phyloP scores from a whole-genome alignment of 1,140 invertebrate species.

The Saccostrea glomerata region DNA sequence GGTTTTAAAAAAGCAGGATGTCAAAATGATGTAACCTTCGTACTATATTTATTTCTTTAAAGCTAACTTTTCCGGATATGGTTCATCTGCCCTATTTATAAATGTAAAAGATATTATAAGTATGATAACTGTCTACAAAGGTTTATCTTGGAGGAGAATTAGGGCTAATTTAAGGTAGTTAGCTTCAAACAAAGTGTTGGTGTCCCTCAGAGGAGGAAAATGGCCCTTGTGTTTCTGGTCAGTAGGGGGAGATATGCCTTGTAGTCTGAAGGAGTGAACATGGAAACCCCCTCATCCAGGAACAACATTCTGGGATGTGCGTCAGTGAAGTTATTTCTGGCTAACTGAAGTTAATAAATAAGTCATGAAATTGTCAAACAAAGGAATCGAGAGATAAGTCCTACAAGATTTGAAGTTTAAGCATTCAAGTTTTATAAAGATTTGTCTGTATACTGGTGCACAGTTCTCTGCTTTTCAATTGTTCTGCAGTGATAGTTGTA shows the following conservation, averaged over 20 bases:
- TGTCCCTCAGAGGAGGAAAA: not conserved
- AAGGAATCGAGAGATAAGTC: not conserved
- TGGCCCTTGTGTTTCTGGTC: not conserved
- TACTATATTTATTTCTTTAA: not conserved
- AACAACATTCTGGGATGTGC: not conserved
- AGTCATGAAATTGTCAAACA: constrained; percentile 31
- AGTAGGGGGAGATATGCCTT: not conserved
- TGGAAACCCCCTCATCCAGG: not conserved
- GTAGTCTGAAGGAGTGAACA: constrained; percentile 14
- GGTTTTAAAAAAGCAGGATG: not conserved
- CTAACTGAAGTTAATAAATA: not conserved
- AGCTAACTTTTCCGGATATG: not conserved
- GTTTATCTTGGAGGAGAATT: not conserved
- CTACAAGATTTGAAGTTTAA: constrained; percentile 6
- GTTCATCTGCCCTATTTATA: constrained; percentile 1
- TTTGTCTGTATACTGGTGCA: not conserved
- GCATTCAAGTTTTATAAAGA: not conserved
- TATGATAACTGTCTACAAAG: not conserved
- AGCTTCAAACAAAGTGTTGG: not conserved
- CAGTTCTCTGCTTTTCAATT: not conserved
- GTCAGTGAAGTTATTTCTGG: not conserved
- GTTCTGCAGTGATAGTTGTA: not conserved
- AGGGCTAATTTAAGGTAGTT: constrained; percentile 12
- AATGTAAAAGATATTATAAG: constrained; percentile 3
- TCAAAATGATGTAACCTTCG: not conserved